A percentile compares a stretch with the other conserved stretches of the same genome.
phyloP scores from a whole-genome alignment of 2,888 invertebrate genomes.

The Lydus trimaculatus region DNA sequence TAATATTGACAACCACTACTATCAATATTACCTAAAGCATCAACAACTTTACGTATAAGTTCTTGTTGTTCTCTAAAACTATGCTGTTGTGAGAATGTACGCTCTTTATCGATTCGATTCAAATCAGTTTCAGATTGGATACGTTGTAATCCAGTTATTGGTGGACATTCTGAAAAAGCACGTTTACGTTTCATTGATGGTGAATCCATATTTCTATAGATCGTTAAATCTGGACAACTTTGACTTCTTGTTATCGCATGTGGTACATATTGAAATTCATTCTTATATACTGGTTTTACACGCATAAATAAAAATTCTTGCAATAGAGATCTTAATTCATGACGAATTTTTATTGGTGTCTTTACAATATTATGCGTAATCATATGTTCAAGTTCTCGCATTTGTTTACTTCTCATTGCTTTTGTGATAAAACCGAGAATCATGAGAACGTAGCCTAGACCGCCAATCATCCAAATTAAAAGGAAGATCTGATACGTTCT shows the following conservation, averaged over 20 bases:
- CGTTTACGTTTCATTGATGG: constrained; percentile 62
- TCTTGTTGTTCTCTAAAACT: constrained; percentile 79
- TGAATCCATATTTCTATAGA: constrained; percentile 61
- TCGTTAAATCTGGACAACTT: constrained; percentile 78
- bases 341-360: constrained; percentile 79
- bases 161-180: constrained; percentile 71
- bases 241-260: constrained; percentile 64
- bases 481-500: constrained; percentile 81
- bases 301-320: constrained; percentile 80
- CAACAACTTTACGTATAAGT: constrained; percentile 77
- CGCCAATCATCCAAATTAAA: constrained; percentile 90
- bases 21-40: constrained; percentile 70
- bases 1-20: constrained; percentile 61
- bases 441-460: constrained; percentile 91
- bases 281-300: constrained; percentile 78
- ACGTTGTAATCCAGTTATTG: constrained; percentile 59
- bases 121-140: constrained; percentile 83
- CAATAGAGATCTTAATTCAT: constrained; percentile 52
- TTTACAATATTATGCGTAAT: constrained; percentile 78
- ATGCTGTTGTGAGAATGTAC: constrained; percentile 73
- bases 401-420: constrained; percentile 77
- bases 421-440: constrained; percentile 84
- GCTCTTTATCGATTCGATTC: constrained; percentile 75
- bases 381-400: constrained; percentile 78
- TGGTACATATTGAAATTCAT: constrained; percentile 62